Conservation (phyloP, 2,113 vertebrate species). For the Crocuta crocuta region DNA sequence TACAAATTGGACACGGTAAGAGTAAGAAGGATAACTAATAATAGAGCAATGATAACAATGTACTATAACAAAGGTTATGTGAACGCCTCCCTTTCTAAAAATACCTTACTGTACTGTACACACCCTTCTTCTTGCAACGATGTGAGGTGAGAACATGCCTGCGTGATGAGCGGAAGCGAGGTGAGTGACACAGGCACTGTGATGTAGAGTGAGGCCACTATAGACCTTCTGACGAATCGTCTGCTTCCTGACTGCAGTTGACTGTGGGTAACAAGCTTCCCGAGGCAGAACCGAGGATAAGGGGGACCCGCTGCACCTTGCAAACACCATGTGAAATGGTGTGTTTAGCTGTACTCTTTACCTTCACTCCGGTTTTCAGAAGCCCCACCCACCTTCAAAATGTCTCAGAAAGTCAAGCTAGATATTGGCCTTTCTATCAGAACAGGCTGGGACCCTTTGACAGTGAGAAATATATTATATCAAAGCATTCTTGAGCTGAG, state of each 20-base stretch:
- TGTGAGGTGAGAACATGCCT: background rate
- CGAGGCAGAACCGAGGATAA: background rate
- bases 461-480: background rate
- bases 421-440: background rate
- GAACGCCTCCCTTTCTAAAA: background rate
- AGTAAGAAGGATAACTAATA: background rate
- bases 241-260: background rate
- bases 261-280: background rate
- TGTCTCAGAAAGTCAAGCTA: background rate
- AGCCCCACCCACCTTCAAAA: background rate
- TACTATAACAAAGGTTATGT: background rate
- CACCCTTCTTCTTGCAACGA: background rate
- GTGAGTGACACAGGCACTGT: background rate
- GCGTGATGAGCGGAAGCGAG: background rate
- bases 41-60: background rate
- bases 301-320: background rate
- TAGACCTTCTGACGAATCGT: background rate
- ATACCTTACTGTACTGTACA: background rate
- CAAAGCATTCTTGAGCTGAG: background rate
- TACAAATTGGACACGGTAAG: background rate
- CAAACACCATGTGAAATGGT: background rate
- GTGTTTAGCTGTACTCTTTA: background rate
- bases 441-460: background rate
- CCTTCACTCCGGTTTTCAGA: background rate
- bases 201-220: background rate